These are phyloP conservation scores for Rutpela maculata DNA, from an alignment of 2,888 invertebrate species.

Conservation along the genomic window DNA sequence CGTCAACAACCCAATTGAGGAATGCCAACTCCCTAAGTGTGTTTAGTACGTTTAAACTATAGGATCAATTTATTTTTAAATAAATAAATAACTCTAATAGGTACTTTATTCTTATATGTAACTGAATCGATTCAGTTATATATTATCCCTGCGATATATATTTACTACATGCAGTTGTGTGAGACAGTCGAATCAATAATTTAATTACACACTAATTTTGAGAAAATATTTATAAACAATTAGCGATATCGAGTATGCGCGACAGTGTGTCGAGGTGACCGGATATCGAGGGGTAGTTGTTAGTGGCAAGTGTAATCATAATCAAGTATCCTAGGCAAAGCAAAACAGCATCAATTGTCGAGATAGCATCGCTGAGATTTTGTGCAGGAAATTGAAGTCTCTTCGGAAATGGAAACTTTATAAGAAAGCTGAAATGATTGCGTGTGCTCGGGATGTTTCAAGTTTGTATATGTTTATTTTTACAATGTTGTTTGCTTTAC, in stretches of 20 bases:
- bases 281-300: constrained; percentile 23
- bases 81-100: no score
- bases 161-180: neutral
- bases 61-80: no score
- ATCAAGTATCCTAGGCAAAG: constrained; percentile 30
- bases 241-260: constrained; percentile 40
- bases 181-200: constrained; percentile 2
- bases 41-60: no score
- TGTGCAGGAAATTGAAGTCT: constrained; percentile 11
- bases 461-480: constrained; percentile 14
- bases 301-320: constrained; percentile 32
- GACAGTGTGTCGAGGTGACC: constrained; percentile 19
- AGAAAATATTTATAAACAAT: constrained; percentile 39
- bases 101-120: no score
- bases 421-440: constrained; percentile 9
- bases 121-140: no score
- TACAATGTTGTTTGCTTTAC: neutral
- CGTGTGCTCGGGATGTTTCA: neutral
- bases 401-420: constrained; percentile 9
- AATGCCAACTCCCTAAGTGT: no score
- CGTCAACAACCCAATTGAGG: no score
- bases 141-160: neutral
- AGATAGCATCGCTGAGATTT: constrained; percentile 1
- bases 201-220: neutral
- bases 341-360: constrained; percentile 14